Conservation (phyloP, 23 tunicate species). For the Styela clava region DNA sequence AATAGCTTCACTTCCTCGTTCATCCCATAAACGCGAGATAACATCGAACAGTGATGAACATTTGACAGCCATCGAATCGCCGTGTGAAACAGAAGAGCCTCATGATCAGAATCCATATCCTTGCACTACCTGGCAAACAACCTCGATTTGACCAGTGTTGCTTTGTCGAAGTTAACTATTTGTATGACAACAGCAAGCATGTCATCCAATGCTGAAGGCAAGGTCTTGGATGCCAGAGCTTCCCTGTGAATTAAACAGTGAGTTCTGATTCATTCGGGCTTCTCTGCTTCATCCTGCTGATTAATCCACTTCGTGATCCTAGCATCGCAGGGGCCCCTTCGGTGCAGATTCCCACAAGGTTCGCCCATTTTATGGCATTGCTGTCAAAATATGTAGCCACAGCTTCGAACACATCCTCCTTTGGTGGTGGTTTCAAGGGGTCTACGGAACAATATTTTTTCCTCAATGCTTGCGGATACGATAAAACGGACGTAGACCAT, state of each 20-base stretch:
- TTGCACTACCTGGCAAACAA: no score
- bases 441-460: no score
- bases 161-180: constrained; percentile 36
- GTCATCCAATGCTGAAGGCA: constrained; percentile 24
- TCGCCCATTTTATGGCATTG: constrained; percentile 24
- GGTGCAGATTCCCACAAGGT: constrained; percentile 34
- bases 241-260: constrained; percentile 34
- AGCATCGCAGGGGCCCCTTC: no score
- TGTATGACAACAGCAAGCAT: constrained; percentile 25
- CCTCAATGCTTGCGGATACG: no score
- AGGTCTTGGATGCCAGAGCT: constrained; percentile 23
- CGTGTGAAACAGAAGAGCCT: no score
- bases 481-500: no score
- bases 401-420: no score
- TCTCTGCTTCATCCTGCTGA: no score
- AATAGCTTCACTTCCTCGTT: constrained; percentile 20
- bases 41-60: neutral
- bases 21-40: neutral
- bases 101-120: constrained; percentile 42
- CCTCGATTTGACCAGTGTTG: constrained; percentile 29
- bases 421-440: no score
- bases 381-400: no score
- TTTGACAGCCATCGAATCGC: constrained; percentile 42
- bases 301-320: no score
- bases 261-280: constrained; percentile 24